Percentiles rank a stretch among this genome's conserved stretches.
Evolutionary conservation across 2,888 invertebrate species (phyloP).

Genomic region (Drosophila buzzatii): DNA sequence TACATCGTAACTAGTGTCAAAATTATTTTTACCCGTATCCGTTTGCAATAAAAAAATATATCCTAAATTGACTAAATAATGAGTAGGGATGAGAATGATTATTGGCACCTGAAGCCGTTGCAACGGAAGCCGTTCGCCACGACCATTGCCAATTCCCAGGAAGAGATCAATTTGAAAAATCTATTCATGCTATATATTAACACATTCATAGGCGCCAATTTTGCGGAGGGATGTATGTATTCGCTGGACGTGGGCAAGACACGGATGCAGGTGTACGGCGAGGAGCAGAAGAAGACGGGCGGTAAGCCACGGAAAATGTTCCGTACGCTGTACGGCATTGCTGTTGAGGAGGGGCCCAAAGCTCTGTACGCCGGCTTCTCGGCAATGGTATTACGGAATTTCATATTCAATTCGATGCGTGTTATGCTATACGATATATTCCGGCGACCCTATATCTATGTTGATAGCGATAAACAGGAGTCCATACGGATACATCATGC

Average conservation of each 20-base stretch:
- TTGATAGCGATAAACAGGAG: conserved; percentile 19
- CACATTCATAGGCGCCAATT: conserved; percentile 55
- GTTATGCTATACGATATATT: conserved; percentile 59
- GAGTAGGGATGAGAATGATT: conserved; percentile 34
- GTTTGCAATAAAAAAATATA: not conserved
- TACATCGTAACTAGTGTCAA: not conserved
- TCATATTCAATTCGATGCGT: conserved; percentile 63
- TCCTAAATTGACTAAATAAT: conserved; percentile 12
- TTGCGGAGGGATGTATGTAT: conserved; percentile 52
- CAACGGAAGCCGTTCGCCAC: not conserved
- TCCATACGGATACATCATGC: conserved; percentile 31
- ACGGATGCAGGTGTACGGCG: conserved; percentile 58
- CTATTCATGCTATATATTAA: conserved; percentile 47
- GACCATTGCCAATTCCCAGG: not conserved
- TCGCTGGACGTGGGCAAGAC: conserved; percentile 59
- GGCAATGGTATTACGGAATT: conserved; percentile 50
- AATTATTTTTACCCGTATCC: not conserved
- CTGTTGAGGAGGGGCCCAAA: conserved; percentile 32
- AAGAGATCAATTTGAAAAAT: conserved; percentile 22
- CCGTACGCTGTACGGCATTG: conserved; percentile 26
- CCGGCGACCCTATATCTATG: conserved; percentile 34
- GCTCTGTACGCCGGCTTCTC: conserved; percentile 56
- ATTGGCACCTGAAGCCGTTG: conserved; percentile 38
- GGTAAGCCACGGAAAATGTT: conserved; percentile 25
- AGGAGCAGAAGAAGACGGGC: conserved; percentile 34